Evolutionary conservation across 2,888 invertebrate genomes (phyloP), one percentile per base, ranked within the genome.

Genomic region (Alentia gelatinosa): DNA sequence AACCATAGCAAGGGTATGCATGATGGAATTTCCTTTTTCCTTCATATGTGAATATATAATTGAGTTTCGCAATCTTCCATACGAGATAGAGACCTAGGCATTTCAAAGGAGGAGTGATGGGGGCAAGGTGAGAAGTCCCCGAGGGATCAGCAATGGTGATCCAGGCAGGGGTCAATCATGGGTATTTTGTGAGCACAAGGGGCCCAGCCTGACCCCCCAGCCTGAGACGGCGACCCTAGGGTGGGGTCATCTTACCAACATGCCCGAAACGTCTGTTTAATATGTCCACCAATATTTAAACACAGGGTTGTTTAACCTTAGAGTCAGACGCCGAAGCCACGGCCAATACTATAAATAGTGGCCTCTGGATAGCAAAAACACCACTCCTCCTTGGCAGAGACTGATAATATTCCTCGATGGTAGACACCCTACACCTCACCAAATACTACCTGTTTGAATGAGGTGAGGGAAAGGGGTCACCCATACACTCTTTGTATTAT

Each of bases 381-480:
- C 47, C 50, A 9, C 86, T 42, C 86, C 86, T 23, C 42, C 86
- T 42, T 30, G 47, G 30, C 86, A 37, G 50, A 26, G 23, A 47
- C 86, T 47, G 86, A 86, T 86, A 47, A 86, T 86, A 86, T 86
- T 86, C 86, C 86, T 26, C 42, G 42, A 86, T n/a, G 42, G 47
- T 12, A 30, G 86, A 50, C 47, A 86, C 50, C 42, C 86, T 42
- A 86, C 47, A 86, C 86, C 86, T 42, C 33, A 30, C 86, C 86
- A 86, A 86, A 86, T 86, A 86, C 86, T 47, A 86, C 86, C 86
- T 86, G 86, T 86, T 86, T 86, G 86, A 86, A 86, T 86, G 86
- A 86, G 86, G 86, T 86, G 86, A 86, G 47, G 86, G 86, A 86
- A 86, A 30, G 47, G 86, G 86, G 86, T 86, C 86, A 86, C 50